Percentiles rank a stretch among this genome's conserved stretches.
Evolutionary conservation across 30 jellyfish, hydroid and myxozoan species (phyloP).

Genomic region (Nemopilema nomurai): DNA sequence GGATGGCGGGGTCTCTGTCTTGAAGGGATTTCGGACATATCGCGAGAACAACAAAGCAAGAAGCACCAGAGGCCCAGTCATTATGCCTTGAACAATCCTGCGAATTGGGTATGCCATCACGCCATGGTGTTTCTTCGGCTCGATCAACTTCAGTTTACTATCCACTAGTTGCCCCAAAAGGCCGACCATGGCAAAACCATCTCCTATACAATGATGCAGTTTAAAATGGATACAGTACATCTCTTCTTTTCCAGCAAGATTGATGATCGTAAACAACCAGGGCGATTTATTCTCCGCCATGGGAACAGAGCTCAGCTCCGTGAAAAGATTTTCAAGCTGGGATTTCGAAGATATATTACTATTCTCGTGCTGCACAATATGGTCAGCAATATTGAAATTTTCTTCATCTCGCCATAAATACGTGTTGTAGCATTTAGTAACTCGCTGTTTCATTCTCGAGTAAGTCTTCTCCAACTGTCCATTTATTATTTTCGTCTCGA

Average conservation of each 20-base stretch:
- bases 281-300: slow-evolving; percentile 82
- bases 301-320: slow-evolving; percentile 59
- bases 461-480: slow-evolving; percentile 65
- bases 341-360: slow-evolving; percentile 57
- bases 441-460: slow-evolving; percentile 77
- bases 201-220: slow-evolving; percentile 96
- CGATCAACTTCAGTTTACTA: slow-evolving; percentile 80
- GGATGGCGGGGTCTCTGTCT: slow-evolving; percentile 69
- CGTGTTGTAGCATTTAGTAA: slow-evolving; percentile 66
- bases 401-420: slow-evolving; percentile 94
- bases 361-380: slow-evolving; percentile 68
- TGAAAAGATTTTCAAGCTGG: slow-evolving; percentile 70
- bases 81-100: slow-evolving; percentile 72
- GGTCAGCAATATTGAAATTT: slow-evolving; percentile 79
- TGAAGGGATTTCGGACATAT: slow-evolving; percentile 85
- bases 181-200: slow-evolving; percentile 98
- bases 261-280: slow-evolving; percentile 86
- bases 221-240: slow-evolving; percentile 67
- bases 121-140: slow-evolving; percentile 75
- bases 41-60: slow-evolving; percentile 75
- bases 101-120: slow-evolving; percentile 81
- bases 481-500: slow-evolving; percentile 56
- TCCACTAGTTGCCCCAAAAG: slow-evolving; percentile 88
- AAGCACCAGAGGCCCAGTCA: slow-evolving; percentile 94
- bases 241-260: slow-evolving; percentile 54